Base-by-base conservation (phyloP, 2,113 vertebrate genomes). In the Pygoscelis antarcticus region DNA sequence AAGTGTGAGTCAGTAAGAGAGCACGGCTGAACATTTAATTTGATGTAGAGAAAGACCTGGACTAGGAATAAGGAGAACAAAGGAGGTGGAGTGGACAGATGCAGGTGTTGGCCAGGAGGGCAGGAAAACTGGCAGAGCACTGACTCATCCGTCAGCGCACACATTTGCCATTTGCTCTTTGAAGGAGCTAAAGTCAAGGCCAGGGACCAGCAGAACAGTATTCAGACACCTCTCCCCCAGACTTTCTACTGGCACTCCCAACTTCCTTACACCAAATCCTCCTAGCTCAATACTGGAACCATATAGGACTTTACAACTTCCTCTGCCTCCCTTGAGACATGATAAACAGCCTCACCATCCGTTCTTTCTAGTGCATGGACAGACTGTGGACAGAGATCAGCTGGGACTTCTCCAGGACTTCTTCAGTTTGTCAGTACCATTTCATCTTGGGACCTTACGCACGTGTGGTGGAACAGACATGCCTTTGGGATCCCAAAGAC, bases 101-200 rank as follows among this genome's bases (percentile, higher is more conserved):
- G 58, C 0, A 0, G 16, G 16, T 83, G 25, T 58, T 86, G 40
- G 16, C 22, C 25, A 32, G 11, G 36, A 6, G 16, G 1, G 7
- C 5, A 16, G 27, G 54, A 89, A 91, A 54, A 54, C 54, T 62
- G 49, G 13, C 44, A 83, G 51, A 57, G 29, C 1, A 0, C 38
- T 79, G 34, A 38, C 32, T 81, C 16, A 51, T 46, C 42, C 3
- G 1, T 62, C 76, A 81, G 89, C 51, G 89, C 8, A 47, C 17
- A 10, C 15, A 13, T 81, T 32, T 88, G 40, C 71, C 27, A 6
- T 76, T 92, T 94, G 44, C 32, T 87, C 42, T 83, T 86, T 71
- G 46, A 90, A 88, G 30, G 11, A 74, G 46, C 29, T 92, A 49
- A 90, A 92, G 57, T 49, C 40, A 72, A 83, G 49, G 36, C 16